Percentiles rank a stretch among this genome's conserved stretches.
These are phyloP conservation scores for Spilogale gracilis DNA, from an alignment of 2,113 vertebrate genomes.

Conservation along the genomic window DNA sequence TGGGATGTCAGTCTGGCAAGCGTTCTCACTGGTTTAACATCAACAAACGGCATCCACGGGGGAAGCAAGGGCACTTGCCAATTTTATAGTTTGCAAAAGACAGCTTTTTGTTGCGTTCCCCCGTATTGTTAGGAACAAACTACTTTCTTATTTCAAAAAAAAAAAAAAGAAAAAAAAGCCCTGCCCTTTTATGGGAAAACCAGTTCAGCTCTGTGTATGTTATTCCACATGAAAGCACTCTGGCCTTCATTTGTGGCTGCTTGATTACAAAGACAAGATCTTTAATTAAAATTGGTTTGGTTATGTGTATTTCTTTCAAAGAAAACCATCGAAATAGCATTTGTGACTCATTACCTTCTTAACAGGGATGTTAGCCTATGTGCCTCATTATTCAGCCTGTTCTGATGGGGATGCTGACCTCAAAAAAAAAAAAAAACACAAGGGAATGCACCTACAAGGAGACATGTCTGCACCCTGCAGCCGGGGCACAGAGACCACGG, in stretches of 20 bases:
- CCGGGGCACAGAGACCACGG: not conserved
- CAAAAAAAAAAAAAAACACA: fast-evolving
- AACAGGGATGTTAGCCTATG: constrained; percentile 40
- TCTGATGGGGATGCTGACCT: not conserved
- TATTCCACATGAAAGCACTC: constrained; percentile 85
- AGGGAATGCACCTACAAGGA: fast-evolving
- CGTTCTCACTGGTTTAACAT: not conserved
- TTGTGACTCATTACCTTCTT: constrained; percentile 86
- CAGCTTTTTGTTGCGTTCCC: not conserved
- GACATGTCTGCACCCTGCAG: not conserved
- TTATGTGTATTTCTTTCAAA: constrained; percentile 85
- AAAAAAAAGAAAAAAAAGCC: not conserved
- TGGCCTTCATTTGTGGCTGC: constrained; percentile 79
- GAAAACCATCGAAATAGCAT: constrained; percentile 84
- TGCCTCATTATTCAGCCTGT: constrained; percentile 4
- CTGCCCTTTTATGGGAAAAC: constrained; percentile 69
- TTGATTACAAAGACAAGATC: constrained; percentile 89
- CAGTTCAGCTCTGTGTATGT: not conserved
- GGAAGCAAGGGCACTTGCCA: not conserved
- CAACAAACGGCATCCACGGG: not conserved
- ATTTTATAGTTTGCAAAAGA: not conserved
- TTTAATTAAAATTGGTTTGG: constrained; percentile 84
- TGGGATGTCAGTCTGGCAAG: not conserved
- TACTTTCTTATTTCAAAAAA: not conserved
- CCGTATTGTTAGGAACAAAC: constrained; percentile 9